Evolutionary conservation across 2,113 vertebrate genomes (phyloP).

Genomic region (Gobiocypris rarus): DNA sequence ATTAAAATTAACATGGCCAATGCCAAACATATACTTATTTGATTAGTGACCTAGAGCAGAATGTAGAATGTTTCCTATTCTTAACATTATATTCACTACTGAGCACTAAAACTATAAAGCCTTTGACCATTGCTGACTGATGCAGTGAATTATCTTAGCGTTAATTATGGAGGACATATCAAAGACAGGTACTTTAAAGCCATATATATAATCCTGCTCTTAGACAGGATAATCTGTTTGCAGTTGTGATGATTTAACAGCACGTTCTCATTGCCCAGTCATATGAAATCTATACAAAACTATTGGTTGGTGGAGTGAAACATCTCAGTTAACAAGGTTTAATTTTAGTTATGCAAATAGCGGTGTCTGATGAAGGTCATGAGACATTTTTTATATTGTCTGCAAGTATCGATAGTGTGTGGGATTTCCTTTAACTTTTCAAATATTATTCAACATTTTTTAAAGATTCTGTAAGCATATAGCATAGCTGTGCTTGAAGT

Average conservation of each 20-base stretch:
- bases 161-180: slow-evolving; percentile 30
- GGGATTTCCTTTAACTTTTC: no score
- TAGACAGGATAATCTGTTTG: not conserved
- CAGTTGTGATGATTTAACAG: not conserved
- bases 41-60: not conserved
- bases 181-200: not conserved
- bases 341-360: not conserved
- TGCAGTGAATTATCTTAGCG: not conserved
- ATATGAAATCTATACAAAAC: not conserved
- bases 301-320: not conserved
- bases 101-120: not conserved
- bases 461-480: no score
- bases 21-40: not conserved
- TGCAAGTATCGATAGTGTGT: no score
- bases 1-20: not conserved
- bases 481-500: no score
- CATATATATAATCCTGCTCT: not conserved
- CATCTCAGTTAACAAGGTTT: not conserved
- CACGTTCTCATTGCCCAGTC: not conserved
- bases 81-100: not conserved
- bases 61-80: not conserved
- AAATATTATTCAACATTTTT: no score
- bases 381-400: no score
- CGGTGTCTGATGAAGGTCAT: no score
- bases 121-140: slow-evolving; percentile 4